Evolutionary conservation across 1,140 invertebrate genomes (phyloP), one percentile per base, ranked within the genome.

Genomic region (Yoshiicerus persimilis): DNA sequence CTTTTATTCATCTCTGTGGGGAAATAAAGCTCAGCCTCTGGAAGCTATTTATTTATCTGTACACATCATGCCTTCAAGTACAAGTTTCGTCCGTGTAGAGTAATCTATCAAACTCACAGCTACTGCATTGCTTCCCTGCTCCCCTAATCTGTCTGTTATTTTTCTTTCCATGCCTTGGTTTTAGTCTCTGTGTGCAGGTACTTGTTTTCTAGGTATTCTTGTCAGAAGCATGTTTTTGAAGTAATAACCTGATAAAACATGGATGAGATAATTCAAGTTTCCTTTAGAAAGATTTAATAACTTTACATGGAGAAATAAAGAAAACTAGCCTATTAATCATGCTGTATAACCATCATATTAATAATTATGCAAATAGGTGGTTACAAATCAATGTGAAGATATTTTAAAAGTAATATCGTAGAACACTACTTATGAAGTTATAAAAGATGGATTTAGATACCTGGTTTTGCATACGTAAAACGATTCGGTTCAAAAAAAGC

Each of bases 31-130:
- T n/a, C 20, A n/a, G 20, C 47, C 8, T 70, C 23, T 27, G 13
- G 23, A 9, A 70, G 8, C 23, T 70, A 66, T 30, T 66, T 66
- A 30, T 30, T 25, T 70, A 70, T 70, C 47, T 56, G 77, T 83
- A 39, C 77, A 83, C 77, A 56, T 56, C 47, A 56, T 16, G n/a
- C 16, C 16, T 56, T 16, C n/a, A 56, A 36, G 77, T 83, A 5
- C 77, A 34, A 36, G 64, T 70, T 70, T 25, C 64, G 23, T 25
- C 64, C 30, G 75, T 80, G 41, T 34, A 41, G 39, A 27, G 83
- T 47, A 84, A 84, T 84, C 39, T 41, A 84, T 84, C 83, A 84
- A 84, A 84, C 27, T 84, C 39, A 56, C 83, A 84, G 83, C 83
- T 84, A 47, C 83, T 47, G 83, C 30, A 20, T 84, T 84, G 83